Base-by-base conservation (phyloP, 1,140 invertebrate species). In the Dendroctonus ponderosae region DNA sequence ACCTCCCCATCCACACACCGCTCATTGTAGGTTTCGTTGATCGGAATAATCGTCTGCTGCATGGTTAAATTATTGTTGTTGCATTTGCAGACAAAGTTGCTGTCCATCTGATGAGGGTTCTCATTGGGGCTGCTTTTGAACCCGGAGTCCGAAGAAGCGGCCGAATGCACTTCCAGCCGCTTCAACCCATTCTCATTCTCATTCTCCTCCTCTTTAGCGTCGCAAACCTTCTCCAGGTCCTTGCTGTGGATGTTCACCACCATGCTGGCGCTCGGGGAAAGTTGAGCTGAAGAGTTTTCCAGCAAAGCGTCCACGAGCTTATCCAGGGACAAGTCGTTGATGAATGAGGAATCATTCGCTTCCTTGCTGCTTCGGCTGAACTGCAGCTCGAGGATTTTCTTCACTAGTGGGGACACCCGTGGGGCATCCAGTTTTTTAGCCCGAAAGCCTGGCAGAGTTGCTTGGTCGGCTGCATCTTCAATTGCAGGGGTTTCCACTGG, bases 381-480 rank as follows among this genome's bases (percentile, higher is more conserved):
- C 49, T 69, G 63, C 51, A 77, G 64, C 69, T 77, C 75, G 50
- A 76, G 59, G 14, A 79, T 75, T 56, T 71, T 73, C 68, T 72
- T 70, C 61, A 77, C 75, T 73, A 79, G 73, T 71, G 76, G 76
- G n/a, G 75, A 71, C n/a, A 77, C 72, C 61, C 71, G 74, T 63
- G 40, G 15, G 57, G 41, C 26, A 51, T 53, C 39, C n/a, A 15
- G 43, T 41, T 42, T 48, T 39, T 41, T 14, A 40, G 53, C 38
- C 39, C 43, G 54, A n/a, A 66, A 54, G 14, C 69, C 66, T 12
- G 71, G 68, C 54, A 66, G 68, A 12, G 44, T 52, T 12, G 15
- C 9, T 37, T 59, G 49, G 0, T 80, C 76, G 58, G 82, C 80
- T 51, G 82, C 82, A 7, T 81, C 80, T 7, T 82, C 81, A 0